Conservation (phyloP, 2,888 invertebrate genomes). For the Drosophila fungiperda region DNA sequence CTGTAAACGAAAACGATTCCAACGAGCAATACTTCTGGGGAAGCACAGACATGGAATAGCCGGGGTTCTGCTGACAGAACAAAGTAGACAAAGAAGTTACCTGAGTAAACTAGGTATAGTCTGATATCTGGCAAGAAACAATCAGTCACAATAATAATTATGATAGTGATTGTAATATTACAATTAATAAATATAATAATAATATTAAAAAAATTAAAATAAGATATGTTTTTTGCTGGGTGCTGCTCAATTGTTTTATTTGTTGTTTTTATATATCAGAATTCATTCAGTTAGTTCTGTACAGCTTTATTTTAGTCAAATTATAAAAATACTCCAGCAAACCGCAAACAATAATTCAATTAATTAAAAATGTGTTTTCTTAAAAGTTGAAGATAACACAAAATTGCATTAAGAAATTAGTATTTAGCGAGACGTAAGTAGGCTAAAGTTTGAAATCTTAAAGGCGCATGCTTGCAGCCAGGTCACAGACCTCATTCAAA, state of each 20-base stretch:
- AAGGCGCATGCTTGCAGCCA: conserved; percentile 28
- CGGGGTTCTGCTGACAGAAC: too few species aligned
- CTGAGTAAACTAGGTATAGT: too few species aligned
- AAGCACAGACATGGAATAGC: too few species aligned
- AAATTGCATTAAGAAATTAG: conserved; percentile 21
- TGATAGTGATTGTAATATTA: too few species aligned
- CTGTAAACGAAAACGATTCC: not conserved
- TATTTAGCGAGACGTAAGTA: conserved; percentile 10
- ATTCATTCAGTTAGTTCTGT: not conserved
- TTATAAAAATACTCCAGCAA: not conserved
- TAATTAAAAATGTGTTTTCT: not conserved
- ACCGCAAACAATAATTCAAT: not conserved
- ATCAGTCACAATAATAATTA: too few species aligned
- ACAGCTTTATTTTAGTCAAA: not conserved
- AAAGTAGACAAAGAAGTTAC: too few species aligned
- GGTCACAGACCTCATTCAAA: conserved; percentile 53
- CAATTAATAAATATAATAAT: too few species aligned
- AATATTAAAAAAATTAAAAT: too few species aligned
- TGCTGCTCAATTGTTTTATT: not conserved
- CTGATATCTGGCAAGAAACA: too few species aligned
- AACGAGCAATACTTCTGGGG: too few species aligned
- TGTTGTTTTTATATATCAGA: not conserved
- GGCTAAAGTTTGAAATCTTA: conserved; percentile 43
- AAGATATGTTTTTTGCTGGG: too few species aligned
- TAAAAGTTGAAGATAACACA: not conserved